Base-by-base conservation (phyloP, 2,888 invertebrate genomes). In the Spialia ferax region DNA sequence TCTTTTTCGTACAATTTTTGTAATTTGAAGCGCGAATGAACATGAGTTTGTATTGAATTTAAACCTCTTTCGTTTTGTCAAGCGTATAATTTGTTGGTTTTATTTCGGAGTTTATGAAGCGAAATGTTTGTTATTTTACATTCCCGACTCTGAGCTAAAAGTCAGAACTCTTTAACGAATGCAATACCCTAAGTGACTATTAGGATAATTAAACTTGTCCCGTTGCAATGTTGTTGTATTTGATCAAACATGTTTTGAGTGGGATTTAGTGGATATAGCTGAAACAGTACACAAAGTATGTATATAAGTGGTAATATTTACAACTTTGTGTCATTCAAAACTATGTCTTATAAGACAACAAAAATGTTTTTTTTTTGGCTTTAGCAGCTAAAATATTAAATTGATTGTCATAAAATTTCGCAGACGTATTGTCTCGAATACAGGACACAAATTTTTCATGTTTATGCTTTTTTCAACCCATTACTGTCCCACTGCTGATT, bases 131-230 rank as follows among this genome's bases (percentile, higher is more conserved):
- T 62, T 62, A 32, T 52, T 32, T 52, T 22, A 15, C 50, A 35
- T 35, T 52, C n/a, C 32, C 29, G 48, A 61, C 13, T 61, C 32
- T 52, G 26, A 48, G 38, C 23, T 26, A 23, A 23, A 26, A 48
- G 1, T 18, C n/a, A n/a, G n/a, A n/a, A 48, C 20, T 20, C n/a
- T 23, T 61, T 50, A 23, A 22, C 62, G 32, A 52, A 62, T 52
- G 52, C 62, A 62, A 38, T 62, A 35, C 52, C 20, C 62, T 52
- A 1, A 45, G 26, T 52, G 52, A 52, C 62, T 52, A 62, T 62
- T 62, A 62, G 50, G 52, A 52, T 62, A 62, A 62, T 62, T 62
- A 35, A 62, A 32, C 61, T 50, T 52, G 50, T 52, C 62, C n/a
- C 50, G 35, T 50, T 50, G 60, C 60, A 48, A 48, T 61, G 48